Conservation (phyloP, 2,113 vertebrate species). For the Physeter macrocephalus region DNA sequence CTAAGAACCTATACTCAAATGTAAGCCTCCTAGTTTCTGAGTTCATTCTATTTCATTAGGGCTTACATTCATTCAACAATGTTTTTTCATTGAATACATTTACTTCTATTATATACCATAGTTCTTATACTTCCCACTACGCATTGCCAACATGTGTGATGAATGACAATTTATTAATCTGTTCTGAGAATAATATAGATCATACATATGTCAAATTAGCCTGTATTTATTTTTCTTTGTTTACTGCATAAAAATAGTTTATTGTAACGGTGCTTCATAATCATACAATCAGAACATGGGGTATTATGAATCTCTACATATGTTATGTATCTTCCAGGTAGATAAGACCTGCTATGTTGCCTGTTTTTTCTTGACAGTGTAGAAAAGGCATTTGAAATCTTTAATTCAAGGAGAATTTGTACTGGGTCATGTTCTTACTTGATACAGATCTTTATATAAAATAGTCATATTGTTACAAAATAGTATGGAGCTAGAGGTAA, state of each 20-base stretch:
- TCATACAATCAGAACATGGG: not conserved
- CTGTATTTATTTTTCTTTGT: slow-evolving; percentile 21
- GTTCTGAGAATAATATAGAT: not conserved
- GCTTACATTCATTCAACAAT: not conserved
- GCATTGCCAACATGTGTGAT: not conserved
- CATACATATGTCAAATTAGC: not conserved
- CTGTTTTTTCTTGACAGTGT: not conserved
- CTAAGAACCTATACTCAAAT: not conserved
- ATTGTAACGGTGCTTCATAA: not conserved
- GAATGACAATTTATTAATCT: slow-evolving; percentile 44
- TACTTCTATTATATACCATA: not conserved
- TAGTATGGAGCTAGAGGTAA: not conserved
- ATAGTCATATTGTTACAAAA: not conserved
- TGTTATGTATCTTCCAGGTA: not conserved
- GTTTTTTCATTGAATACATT: not conserved
- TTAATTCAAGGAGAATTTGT: not conserved
- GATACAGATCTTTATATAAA: not conserved
- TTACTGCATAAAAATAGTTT: not conserved
- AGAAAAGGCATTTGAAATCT: not conserved
- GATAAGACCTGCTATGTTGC: not conserved
- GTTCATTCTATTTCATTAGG: not conserved
- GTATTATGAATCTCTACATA: not conserved
- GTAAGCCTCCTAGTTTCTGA: not conserved
- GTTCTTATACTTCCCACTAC: not conserved
- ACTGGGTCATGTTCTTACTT: not conserved